Evolutionary conservation across 2,888 invertebrate genomes (phyloP).

Genomic region (Ophraella communa): DNA sequence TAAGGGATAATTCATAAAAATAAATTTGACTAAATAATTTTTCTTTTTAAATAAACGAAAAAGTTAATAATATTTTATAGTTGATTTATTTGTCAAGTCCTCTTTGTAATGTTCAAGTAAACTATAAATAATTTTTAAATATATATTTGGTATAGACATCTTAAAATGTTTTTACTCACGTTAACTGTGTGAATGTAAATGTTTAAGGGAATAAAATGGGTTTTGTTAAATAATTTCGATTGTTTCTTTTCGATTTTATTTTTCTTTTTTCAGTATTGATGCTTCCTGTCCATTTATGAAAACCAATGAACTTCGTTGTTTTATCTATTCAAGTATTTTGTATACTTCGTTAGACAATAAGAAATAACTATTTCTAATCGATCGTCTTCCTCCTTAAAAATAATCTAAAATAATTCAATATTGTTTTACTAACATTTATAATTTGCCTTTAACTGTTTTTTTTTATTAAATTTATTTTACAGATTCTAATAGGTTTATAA

Average conservation of each 20-base stretch:
- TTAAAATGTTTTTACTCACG: not conserved
- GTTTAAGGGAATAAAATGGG: not conserved
- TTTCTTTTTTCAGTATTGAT: not conserved
- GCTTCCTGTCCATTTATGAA: too few species aligned
- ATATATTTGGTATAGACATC: not conserved
- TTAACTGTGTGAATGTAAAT: not conserved
- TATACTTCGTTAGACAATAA: not conserved
- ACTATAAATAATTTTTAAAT: not conserved
- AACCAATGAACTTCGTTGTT: too few species aligned
- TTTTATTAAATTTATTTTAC: not conserved
- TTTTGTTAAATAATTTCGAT: not conserved
- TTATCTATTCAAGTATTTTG: too few species aligned
- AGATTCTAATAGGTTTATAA: not conserved
- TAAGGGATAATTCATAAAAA: too few species aligned
- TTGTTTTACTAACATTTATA: too few species aligned
- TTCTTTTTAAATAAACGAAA: not conserved
- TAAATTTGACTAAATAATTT: too few species aligned
- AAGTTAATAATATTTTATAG: not conserved
- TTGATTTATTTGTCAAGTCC: too few species aligned
- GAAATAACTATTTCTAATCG: not conserved
- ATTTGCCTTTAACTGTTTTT: not conserved
- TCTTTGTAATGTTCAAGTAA: not conserved
- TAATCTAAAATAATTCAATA: too few species aligned
- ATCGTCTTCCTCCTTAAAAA: not conserved
- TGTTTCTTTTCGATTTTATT: not conserved